These are phyloP conservation scores for Gallinago stenura DNA, from an alignment of 2,797 vertebrate species.

Conservation along the genomic window DNA sequence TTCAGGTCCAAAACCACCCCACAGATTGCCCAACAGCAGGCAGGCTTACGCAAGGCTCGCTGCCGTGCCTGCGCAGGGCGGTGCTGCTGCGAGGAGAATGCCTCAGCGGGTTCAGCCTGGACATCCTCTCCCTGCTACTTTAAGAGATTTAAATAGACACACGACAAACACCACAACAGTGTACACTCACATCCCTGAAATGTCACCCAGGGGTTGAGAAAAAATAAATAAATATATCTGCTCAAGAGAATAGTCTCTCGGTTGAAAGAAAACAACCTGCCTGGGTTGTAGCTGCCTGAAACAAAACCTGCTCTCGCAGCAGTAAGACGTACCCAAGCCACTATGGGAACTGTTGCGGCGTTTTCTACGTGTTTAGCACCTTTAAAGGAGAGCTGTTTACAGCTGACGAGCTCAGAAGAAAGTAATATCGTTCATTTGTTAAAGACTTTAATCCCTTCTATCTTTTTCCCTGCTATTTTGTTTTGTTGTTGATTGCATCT, in stretches of 20 bases:
- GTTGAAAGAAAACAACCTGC: neutral
- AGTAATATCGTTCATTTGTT: neutral
- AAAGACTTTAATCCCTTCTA: neutral
- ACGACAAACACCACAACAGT: neutral
- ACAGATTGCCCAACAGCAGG: neutral
- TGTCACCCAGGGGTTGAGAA: neutral
- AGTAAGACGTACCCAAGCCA: neutral
- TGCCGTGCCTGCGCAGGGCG: rapidly evolving
- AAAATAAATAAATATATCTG: neutral
- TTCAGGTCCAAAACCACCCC: neutral
- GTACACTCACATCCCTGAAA: neutral
- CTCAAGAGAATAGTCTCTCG: neutral
- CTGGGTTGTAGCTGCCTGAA: neutral
- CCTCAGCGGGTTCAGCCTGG: neutral
- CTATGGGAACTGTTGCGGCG: neutral
- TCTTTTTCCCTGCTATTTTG: neutral
- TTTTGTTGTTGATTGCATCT: neutral
- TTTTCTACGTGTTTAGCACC: neutral
- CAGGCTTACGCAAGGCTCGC: neutral
- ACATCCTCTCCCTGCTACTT: neutral
- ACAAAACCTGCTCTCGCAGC: neutral
- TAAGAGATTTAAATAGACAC: neutral
- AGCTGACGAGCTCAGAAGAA: neutral
- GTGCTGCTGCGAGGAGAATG: neutral
- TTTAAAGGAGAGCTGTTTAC: neutral